Percentiles rank a stretch among this genome's conserved stretches.
phyloP scores from a whole-genome alignment of 2,113 vertebrate species.

The Myiopsitta monachus region DNA sequence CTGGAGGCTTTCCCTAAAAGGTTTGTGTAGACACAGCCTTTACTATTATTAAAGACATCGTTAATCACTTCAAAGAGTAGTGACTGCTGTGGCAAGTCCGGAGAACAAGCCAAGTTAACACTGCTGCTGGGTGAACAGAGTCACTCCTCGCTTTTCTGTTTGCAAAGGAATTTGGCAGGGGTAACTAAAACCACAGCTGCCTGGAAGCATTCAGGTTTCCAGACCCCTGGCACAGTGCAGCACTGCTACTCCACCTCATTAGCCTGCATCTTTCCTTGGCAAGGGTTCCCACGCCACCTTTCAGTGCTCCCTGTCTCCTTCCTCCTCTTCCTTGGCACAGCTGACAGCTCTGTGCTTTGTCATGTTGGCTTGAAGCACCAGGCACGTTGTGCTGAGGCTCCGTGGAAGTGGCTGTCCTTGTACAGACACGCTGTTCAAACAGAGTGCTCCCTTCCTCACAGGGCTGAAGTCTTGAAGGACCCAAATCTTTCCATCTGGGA shows the following conservation, averaged over 20 bases:
- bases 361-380: not conserved
- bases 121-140: constrained; percentile 23
- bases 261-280: constrained; percentile 29
- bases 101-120: not conserved
- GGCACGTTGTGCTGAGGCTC: not conserved
- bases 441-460: not conserved
- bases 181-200: not conserved
- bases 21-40: not conserved
- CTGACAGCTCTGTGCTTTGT: not conserved
- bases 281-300: not conserved
- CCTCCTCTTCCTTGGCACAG: not conserved
- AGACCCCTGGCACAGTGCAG: constrained; percentile 25
- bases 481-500: constrained; percentile 16
- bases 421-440: not conserved
- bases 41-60: not conserved
- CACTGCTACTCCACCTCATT: not conserved
- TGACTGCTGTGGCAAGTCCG: not conserved
- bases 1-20: constrained; percentile 5
- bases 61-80: constrained; percentile 36
- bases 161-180: constrained; percentile 39
- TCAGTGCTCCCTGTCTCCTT: not conserved
- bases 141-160: not conserved
- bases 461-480: not conserved
- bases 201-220: not conserved
- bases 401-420: not conserved